Evolutionary conservation across 2,797 vertebrate species (phyloP), one percentile per base, ranked within the genome.

Genomic region (Chanos chanos): DNA sequence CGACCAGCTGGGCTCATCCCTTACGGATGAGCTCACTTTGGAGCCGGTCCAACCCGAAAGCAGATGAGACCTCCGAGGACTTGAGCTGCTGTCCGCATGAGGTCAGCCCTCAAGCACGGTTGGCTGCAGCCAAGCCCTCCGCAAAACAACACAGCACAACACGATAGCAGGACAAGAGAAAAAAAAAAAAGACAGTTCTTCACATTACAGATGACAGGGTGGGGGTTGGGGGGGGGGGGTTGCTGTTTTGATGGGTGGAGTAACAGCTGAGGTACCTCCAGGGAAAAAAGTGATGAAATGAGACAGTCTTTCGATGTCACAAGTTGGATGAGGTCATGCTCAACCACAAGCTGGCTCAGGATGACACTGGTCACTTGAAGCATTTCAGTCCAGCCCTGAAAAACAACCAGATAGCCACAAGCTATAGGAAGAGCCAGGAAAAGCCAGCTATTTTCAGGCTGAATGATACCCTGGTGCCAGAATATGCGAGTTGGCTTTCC

Each of bases 21-120:
- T 76, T 73, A 22, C 18, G 70, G 75, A 84, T 89, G 83, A 90
- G 78, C 80, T 87, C 83, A 89, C 83, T 56, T 55, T 87, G 86
- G 87, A 71, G 24, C 1, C 6, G 33, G 57, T 61, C 67, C 71
- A 64, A 21, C 5, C 5, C 56, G 43, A 51, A 47, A 10, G 2
- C 13, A 50, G 25, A 34, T 33, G 47, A 61, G 48, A 5, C 0
- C 43, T 56, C 13, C 3, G 7, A 28, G 28, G 0, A 21, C 15
- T 3, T 12, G 70, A 45, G 71, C 65, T 15, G 74, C 54, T 28
- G 10, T 64, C 77, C 68, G 64, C 40, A 63, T 81, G 78, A 80
- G 81, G 77, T 83, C 83, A 81, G 66, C 49, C 68, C 44, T 21
- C n/a, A 24, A 74, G 75, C 61, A 61, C 10, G 57, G 65, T 70